Base-by-base conservation (phyloP, 1,140 invertebrate species). In the Achroia grisella region DNA sequence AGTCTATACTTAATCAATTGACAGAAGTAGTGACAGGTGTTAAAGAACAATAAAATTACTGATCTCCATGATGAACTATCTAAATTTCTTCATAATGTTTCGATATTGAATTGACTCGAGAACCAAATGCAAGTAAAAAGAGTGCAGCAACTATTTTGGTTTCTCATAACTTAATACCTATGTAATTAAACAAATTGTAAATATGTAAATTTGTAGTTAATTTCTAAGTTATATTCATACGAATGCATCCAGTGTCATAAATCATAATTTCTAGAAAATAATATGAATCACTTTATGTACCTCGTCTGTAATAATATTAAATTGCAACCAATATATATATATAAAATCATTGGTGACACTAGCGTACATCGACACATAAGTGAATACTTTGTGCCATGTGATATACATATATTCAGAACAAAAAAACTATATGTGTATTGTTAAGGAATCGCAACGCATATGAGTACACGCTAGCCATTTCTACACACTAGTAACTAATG, bases 301-400 rank as follows among this genome's bases (percentile, higher is more conserved):
- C 45, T 48, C 45, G 34, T 53, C 28, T 48, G 27, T 48, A 44
- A 44, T 35, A 27, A 32, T 31, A 11, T 32, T 35, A 35, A 10
- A 4, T 17, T 27, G 33, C 30, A 17, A 6, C 12, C 29, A 39
- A 46, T 28, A 31, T n/a, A 32, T 30, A 27, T 4, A 27, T 29
- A 30, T 17, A n/a, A n/a, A n/a, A 36, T 8, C 8, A 35, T 14
- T 46, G 44, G 12, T 31, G 36, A 32, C 11, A 35, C 13, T 10
- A 23, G 34, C 28, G 47, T 17, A 37, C 62, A 67, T 60, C 63
- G 65, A 74, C 64, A 68, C 51, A 72, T 63, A 78, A 79, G 67
- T 78, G 66, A 74, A 73, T 76, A 58, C 67, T 82, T 76, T 69
- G 78, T 82, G 78, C 78, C 78, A 82, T 81, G 57, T 67, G 55